Evolutionary conservation across 2,888 invertebrate species (phyloP).

Genomic region (Amaurobius ferox): DNA sequence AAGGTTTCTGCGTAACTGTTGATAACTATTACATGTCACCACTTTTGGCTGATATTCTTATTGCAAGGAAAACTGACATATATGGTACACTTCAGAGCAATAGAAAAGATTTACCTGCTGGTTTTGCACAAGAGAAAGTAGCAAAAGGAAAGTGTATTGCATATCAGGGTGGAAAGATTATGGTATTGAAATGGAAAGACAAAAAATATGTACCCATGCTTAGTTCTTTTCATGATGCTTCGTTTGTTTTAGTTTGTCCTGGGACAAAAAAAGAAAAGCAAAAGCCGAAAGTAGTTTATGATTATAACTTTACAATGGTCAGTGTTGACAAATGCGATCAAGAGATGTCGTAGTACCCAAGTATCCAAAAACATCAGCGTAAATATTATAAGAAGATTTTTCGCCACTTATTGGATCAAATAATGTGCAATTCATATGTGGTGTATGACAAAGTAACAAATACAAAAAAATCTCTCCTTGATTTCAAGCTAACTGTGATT

Average conservation of each 20-base stretch:
- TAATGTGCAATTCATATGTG: neutral
- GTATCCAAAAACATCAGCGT: slow-evolving; percentile 30
- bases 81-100: slow-evolving; percentile 68
- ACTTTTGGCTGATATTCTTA: slow-evolving; percentile 26
- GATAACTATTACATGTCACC: slow-evolving; percentile 56
- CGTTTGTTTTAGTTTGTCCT: slow-evolving; percentile 33
- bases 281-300: slow-evolving; percentile 41
- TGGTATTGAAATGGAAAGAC: neutral
- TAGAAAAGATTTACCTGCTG: slow-evolving; percentile 38
- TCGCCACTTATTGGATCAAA: slow-evolving; percentile 30
- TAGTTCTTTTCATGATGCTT: slow-evolving; percentile 20
- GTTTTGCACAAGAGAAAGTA: slow-evolving; percentile 25
- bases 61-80: slow-evolving; percentile 49
- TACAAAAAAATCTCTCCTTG: slow-evolving; percentile 6
- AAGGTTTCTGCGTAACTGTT: slow-evolving; percentile 40
- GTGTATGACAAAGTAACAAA: neutral
- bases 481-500: slow-evolving; percentile 15
- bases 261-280: slow-evolving; percentile 23
- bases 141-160: slow-evolving; percentile 39
- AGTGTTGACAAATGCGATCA: slow-evolving; percentile 10
- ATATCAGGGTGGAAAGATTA: slow-evolving; percentile 3
- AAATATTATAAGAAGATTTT: slow-evolving; percentile 30
- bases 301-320: slow-evolving; percentile 13
- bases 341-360: slow-evolving; percentile 8
- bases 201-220: neutral